Percentiles rank a stretch among this genome's conserved stretches.
phyloP scores from a whole-genome alignment of 2,888 invertebrate species.

The Drosophila siamana region DNA sequence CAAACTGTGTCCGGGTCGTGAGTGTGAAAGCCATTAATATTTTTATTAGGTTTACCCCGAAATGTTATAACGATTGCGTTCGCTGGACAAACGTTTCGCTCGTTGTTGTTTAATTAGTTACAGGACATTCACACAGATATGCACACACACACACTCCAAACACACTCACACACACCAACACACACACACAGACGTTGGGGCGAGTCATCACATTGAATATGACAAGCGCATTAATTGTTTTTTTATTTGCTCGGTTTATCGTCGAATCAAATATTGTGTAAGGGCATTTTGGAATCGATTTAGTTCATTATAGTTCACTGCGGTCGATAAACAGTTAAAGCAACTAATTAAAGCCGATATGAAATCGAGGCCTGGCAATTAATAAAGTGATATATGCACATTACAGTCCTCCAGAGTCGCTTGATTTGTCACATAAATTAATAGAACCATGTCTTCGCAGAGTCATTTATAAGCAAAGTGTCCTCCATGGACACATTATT shows the following conservation, averaged over 20 bases:
- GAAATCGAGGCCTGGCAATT: slow-evolving; percentile 7
- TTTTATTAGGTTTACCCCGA: slow-evolving; percentile 64
- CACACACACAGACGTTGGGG: slow-evolving; percentile 6
- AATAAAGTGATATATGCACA: slow-evolving; percentile 10
- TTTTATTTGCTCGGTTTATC: slow-evolving; percentile 63
- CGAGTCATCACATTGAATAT: slow-evolving; percentile 40
- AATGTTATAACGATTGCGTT: slow-evolving; percentile 39
- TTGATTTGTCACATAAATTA: slow-evolving; percentile 1
- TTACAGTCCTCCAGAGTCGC: slow-evolving; percentile 1
- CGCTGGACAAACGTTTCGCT: slow-evolving; percentile 35
- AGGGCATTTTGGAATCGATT: slow-evolving; percentile 45
- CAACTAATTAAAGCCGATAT: slow-evolving; percentile 43
- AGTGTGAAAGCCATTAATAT: slow-evolving; percentile 61
- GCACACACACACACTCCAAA: slow-evolving; percentile 11
- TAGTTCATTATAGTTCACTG: slow-evolving; percentile 32
- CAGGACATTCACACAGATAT: slow-evolving; percentile 37
- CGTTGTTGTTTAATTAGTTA: slow-evolving; percentile 70
- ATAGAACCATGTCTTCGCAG: neutral
- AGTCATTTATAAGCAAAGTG: too few relatives aligned
- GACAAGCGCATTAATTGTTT: slow-evolving; percentile 74
- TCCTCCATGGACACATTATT: neutral
- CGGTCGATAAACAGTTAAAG: slow-evolving; percentile 14
- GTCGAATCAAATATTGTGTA: slow-evolving; percentile 48
- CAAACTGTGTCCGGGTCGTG: slow-evolving; percentile 5
- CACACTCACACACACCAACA: too few relatives aligned